phyloP scores from a whole-genome alignment of 2,797 vertebrate genomes.

The Pelobates cultripes region DNA sequence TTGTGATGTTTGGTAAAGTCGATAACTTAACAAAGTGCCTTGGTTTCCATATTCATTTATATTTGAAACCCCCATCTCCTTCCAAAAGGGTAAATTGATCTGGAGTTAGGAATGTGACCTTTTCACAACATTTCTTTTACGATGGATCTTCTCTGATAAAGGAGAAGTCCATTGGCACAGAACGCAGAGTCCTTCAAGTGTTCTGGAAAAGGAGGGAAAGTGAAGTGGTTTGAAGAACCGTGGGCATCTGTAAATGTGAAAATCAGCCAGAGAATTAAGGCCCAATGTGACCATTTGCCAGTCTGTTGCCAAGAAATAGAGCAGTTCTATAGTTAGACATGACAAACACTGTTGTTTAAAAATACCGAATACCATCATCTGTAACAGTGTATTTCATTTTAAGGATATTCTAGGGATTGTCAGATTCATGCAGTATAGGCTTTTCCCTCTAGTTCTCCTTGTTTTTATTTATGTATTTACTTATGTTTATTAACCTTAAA shows the following conservation, averaged over 20 bases:
- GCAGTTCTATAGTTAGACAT: conserved; percentile 50
- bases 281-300: not conserved
- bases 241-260: not conserved
- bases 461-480: no score
- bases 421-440: no score
- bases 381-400: no score
- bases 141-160: not conserved
- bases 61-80: not conserved
- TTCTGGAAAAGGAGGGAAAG: not conserved
- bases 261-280: not conserved
- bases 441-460: no score
- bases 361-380: no score
- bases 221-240: not conserved
- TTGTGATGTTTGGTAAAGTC: conserved; percentile 1
- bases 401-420: no score
- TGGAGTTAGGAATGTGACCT: conserved; percentile 2
- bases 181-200: not conserved
- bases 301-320: no score
- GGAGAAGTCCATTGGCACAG: not conserved
- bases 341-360: no score
- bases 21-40: conserved; percentile 4
- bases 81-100: not conserved
- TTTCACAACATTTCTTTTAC: not conserved
- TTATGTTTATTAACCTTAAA: no score
- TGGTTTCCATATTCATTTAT: not conserved